Percentiles rank a stretch among this genome's conserved stretches.
phyloP scores from a whole-genome alignment of 2,888 invertebrate species.

The Microplitis manilae region DNA sequence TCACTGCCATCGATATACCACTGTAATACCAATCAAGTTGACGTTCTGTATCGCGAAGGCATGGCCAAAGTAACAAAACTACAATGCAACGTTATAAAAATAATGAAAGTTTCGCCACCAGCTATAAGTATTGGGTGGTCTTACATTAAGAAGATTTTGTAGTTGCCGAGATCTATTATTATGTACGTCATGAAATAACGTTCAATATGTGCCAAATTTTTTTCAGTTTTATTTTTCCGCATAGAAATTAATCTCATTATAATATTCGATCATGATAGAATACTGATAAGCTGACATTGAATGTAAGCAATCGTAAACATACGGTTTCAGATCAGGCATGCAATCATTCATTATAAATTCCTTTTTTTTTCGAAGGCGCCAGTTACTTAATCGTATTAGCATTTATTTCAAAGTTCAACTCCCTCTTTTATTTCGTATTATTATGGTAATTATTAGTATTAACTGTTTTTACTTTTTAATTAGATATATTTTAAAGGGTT shows the following conservation, averaged over 20 bases:
- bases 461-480: no score
- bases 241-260: not conserved
- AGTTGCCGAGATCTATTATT: constrained; percentile 66
- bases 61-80: constrained; percentile 28
- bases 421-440: no score
- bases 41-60: constrained; percentile 36
- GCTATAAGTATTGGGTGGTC: constrained; percentile 32
- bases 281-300: not conserved
- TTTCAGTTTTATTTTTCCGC: not conserved
- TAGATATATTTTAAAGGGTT: no score
- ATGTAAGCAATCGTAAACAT: not conserved
- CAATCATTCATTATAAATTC: no score
- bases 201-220: not conserved
- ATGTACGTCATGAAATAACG: constrained; percentile 46
- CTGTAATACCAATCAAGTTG: constrained; percentile 28
- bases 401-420: no score
- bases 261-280: not conserved
- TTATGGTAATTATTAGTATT: no score
- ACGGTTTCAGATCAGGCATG: not conserved
- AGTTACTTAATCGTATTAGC: no score
- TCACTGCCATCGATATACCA: constrained; percentile 59
- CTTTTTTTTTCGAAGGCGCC: no score
- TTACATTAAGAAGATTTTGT: constrained; percentile 3
- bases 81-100: constrained; percentile 1
- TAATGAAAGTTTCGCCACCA: constrained; percentile 43